Base-by-base conservation (phyloP, 1,140 invertebrate species). In the Eurosta solidaginis region DNA sequence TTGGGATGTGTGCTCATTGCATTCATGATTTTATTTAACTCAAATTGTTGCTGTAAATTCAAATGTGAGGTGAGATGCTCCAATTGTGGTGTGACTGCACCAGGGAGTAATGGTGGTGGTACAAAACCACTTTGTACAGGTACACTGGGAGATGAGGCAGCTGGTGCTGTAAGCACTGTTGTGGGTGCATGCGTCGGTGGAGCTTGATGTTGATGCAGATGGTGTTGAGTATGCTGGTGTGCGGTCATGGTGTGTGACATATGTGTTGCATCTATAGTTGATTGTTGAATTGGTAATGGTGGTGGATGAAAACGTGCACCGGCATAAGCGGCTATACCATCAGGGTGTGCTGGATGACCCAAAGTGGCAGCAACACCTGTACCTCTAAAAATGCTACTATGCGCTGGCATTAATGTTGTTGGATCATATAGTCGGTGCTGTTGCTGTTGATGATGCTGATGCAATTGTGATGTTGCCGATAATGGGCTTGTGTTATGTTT, bases 61-160 rank as follows among this genome's bases (percentile, higher is more conserved):
- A 77, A 79, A 77, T 76, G 74, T 44, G 40, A 20, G 22, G 40
- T 47, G n/a, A 44, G 22, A 29, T 44, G 68, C 3, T 63, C 47
- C 42, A 54, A 22, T 17, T n/a, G 74, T 17, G 9, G 63, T 50
- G 49, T 52, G 7, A 76, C 33, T 44, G 82, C 77, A 63, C 77
- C 77, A 76, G 76, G 76, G 59, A 85, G 81, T 80, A 86, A 86
- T 49, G 81, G 77, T 74, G 85, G 82, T 77, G 85, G 82, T 40
- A 84, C 81, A 77, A 86, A 86, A 33, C 81, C 83, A 77, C 85
- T 86, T 74, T 85, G 82, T 79, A 79, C 79, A 86, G 85, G 85
- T 86, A 86, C 83, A 84, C 82, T 84, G 80, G 85, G 80, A 52
- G 80, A 78, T 36, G 63, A 77, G 45, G 81, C 76, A 76, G 82